Conservation (phyloP, 2,113 vertebrate species). For the Grammomys dolichurus region DNA sequence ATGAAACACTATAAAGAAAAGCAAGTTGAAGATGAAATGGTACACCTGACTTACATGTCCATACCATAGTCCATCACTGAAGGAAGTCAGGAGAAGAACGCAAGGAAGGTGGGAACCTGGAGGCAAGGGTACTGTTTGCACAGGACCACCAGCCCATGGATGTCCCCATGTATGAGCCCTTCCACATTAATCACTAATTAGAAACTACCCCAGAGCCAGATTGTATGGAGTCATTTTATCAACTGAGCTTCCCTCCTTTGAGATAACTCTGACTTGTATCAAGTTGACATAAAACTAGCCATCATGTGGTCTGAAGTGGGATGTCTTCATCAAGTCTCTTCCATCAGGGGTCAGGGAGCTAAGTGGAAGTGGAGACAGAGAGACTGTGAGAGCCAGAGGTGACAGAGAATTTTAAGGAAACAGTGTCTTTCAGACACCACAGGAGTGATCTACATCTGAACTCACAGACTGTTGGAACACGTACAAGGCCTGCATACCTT, state of each 20-base stretch:
- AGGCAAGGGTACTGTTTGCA: background rate
- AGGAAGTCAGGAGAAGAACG: background rate
- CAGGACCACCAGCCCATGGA: background rate
- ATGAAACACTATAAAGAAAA: background rate
- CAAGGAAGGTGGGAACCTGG: background rate
- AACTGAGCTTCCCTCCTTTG: background rate
- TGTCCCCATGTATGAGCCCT: background rate
- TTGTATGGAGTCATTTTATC: background rate
- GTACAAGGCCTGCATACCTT: background rate
- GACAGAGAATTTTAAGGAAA: background rate
- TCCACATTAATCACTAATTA: background rate
- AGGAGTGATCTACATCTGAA: background rate
- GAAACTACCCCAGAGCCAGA: background rate
- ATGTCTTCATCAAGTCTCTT: background rate
- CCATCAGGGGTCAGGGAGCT: background rate
- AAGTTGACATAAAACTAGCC: background rate
- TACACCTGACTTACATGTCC: background rate
- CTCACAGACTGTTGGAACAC: background rate
- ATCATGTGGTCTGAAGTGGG: background rate
- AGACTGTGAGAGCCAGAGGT: background rate
- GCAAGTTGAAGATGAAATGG: background rate
- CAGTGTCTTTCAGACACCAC: background rate
- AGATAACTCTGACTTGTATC: background rate
- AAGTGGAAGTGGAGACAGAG: background rate
- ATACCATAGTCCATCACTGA: background rate